Percentiles rank a stretch among this genome's conserved stretches.
Conservation (phyloP, 2,797 vertebrate genomes). For the Sparus aurata region DNA sequence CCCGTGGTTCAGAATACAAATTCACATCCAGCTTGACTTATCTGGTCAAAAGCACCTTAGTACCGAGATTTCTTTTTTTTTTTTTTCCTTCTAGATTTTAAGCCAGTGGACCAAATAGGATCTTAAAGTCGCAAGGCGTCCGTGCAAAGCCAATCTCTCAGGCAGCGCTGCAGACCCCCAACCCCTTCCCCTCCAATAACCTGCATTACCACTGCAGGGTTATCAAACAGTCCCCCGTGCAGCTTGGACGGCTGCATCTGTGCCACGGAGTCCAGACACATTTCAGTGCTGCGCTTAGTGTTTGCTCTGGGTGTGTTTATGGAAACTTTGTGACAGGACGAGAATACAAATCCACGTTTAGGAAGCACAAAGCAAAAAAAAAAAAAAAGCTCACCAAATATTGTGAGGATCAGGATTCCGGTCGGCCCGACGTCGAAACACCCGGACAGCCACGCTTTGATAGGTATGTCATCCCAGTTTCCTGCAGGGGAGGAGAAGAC, state of each 20-base stretch:
- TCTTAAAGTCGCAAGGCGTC: constrained; percentile 76
- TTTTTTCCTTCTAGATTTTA: constrained; percentile 75
- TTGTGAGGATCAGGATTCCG: fast-evolving
- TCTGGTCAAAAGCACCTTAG: constrained; percentile 74
- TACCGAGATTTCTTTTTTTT: constrained; percentile 57
- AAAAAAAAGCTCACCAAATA: constrained; percentile 27
- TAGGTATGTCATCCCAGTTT: fast-evolving
- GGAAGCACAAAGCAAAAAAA: neutral
- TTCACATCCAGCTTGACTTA: constrained; percentile 71
- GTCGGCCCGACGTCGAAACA: fast-evolving
- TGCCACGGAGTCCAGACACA: constrained; percentile 48
- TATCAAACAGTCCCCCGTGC: constrained; percentile 64
- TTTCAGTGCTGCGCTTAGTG: constrained; percentile 3
- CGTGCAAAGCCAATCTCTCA: constrained; percentile 75
- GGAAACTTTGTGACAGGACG: constrained; percentile 23
- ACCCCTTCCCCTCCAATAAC: constrained; percentile 44
- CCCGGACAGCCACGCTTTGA: fast-evolving
- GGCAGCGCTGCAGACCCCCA: constrained; percentile 32
- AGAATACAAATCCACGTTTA: constrained; percentile 30
- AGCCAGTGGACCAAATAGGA: constrained; percentile 80
- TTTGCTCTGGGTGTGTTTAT: neutral
- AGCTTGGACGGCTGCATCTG: constrained; percentile 45
- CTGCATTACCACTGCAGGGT: constrained; percentile 65
- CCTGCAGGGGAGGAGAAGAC: neutral
- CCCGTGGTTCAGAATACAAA: constrained; percentile 65